These are phyloP conservation scores for Scaptomyza flava DNA, from an alignment of 2,888 invertebrate genomes.

Conservation along the genomic window DNA sequence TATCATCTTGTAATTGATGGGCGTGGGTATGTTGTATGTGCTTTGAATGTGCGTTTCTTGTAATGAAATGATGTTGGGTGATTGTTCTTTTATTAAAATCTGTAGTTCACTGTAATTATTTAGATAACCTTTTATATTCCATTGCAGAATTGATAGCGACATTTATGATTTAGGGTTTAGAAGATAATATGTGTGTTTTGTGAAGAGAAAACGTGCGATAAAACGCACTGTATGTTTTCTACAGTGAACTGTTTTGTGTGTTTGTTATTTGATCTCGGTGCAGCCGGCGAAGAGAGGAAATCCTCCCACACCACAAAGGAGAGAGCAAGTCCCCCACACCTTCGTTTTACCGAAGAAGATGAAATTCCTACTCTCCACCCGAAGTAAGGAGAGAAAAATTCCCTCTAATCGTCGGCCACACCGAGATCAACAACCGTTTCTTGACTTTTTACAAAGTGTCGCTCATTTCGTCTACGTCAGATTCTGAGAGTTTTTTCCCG, in stretches of 20 bases:
- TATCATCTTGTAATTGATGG: background rate
- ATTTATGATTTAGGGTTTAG: background rate
- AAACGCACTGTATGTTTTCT: background rate
- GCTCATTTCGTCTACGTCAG: background rate
- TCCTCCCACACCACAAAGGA: background rate
- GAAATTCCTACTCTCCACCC: no score
- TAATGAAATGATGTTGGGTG: background rate
- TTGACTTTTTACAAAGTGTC: no score
- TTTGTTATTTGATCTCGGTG: background rate
- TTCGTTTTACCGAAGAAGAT: no score
- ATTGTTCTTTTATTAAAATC: slow-evolving; percentile 1
- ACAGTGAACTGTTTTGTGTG: background rate
- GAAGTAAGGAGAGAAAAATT: background rate
- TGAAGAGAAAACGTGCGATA: no score
- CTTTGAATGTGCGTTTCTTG: background rate
- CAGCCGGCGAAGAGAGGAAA: background rate
- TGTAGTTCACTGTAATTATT: slow-evolving; percentile 14
- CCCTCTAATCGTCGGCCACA: background rate
- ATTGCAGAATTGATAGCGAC: background rate
- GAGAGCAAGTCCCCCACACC: background rate
- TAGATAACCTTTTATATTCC: slow-evolving; percentile 4
- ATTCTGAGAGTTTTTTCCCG: background rate
- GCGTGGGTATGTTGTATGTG: no score
- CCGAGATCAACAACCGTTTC: background rate
- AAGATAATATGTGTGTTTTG: background rate